A percentile compares a stretch with the other conserved stretches of the same genome.
These are phyloP conservation scores for Andrena flavipes DNA, from an alignment of 2,888 invertebrate species.

Conservation along the genomic window DNA sequence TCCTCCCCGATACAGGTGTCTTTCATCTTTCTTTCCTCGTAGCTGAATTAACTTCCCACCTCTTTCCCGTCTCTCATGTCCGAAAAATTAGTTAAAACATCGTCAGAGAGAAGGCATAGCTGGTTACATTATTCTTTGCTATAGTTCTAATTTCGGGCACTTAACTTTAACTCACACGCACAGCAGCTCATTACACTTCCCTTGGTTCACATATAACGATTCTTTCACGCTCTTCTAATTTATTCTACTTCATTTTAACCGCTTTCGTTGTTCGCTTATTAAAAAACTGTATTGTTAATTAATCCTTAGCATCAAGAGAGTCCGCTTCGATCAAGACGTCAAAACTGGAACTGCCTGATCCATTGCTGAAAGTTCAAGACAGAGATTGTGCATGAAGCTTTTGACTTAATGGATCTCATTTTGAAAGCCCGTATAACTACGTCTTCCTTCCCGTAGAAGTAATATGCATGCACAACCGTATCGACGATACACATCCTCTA, in stretches of 20 bases:
- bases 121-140: slow-evolving; percentile 23
- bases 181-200: slow-evolving; percentile 20
- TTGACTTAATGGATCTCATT: slow-evolving; percentile 69
- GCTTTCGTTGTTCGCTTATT: slow-evolving; percentile 68
- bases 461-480: slow-evolving; percentile 64
- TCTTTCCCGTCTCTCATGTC: neutral
- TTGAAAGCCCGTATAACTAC: slow-evolving; percentile 54
- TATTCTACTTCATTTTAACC: slow-evolving; percentile 8
- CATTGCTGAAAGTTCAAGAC: slow-evolving; percentile 64
- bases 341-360: slow-evolving; percentile 68
- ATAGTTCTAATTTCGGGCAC: slow-evolving; percentile 53
- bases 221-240: slow-evolving; percentile 20
- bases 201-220: slow-evolving; percentile 20
- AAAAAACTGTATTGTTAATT: slow-evolving; percentile 64
- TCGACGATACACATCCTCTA: slow-evolving; percentile 46
- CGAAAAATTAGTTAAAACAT: slow-evolving; percentile 30
- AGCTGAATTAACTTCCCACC: neutral
- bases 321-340: slow-evolving; percentile 70
- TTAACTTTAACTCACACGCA: slow-evolving; percentile 60
- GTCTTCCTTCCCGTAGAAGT: slow-evolving; percentile 71
- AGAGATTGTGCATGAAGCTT: slow-evolving; percentile 69
- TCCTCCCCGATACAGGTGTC: neutral
- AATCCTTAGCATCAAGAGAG: slow-evolving; percentile 73
- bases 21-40: neutral
- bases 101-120: slow-evolving; percentile 26